Percentiles rank a stretch among this genome's conserved stretches.
phyloP scores from a whole-genome alignment of 2,888 invertebrate species.

The Tanypteryx hageni region DNA sequence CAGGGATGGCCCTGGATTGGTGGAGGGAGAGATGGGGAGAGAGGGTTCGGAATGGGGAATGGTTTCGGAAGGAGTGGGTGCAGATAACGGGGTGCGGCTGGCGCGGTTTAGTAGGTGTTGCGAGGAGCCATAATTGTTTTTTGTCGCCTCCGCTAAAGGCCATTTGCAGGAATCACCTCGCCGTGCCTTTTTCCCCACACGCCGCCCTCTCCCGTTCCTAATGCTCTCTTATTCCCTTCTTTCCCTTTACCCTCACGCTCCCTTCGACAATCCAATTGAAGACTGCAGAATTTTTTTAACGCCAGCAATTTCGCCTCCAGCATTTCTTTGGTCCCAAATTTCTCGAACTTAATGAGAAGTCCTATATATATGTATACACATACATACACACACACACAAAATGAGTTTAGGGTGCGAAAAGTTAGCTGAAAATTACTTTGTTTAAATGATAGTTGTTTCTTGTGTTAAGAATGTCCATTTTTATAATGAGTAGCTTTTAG shows the following conservation, averaged over 20 bases:
- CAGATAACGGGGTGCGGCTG: slow-evolving; percentile 57
- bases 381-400: too few relatives aligned
- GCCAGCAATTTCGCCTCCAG: not conserved
- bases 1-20: not conserved
- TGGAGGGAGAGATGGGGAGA: not conserved
- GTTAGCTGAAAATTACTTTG: too few relatives aligned
- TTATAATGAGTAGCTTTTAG: too few relatives aligned
- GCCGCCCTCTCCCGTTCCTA: not conserved
- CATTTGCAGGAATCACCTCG: slow-evolving; percentile 54
- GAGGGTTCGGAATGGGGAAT: not conserved
- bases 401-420: too few relatives aligned
- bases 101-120: slow-evolving; percentile 56
- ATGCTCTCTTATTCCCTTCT: not conserved
- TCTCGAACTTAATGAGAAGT: too few relatives aligned
- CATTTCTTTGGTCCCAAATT: not conserved
- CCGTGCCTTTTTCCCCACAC: not conserved
- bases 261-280: slow-evolving; percentile 1
- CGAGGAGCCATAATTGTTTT: slow-evolving; percentile 62
- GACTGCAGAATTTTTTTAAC: not conserved
- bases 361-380: too few relatives aligned
- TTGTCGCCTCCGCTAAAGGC: slow-evolving; percentile 60
- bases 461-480: too few relatives aligned
- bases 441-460: too few relatives aligned
- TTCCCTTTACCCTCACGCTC: not conserved
- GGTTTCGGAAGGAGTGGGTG: slow-evolving; percentile 16